Percentiles rank a stretch among this genome's conserved stretches.
Evolutionary conservation across 2,113 vertebrate genomes (phyloP).

Genomic region (Clinocottus analis): DNA sequence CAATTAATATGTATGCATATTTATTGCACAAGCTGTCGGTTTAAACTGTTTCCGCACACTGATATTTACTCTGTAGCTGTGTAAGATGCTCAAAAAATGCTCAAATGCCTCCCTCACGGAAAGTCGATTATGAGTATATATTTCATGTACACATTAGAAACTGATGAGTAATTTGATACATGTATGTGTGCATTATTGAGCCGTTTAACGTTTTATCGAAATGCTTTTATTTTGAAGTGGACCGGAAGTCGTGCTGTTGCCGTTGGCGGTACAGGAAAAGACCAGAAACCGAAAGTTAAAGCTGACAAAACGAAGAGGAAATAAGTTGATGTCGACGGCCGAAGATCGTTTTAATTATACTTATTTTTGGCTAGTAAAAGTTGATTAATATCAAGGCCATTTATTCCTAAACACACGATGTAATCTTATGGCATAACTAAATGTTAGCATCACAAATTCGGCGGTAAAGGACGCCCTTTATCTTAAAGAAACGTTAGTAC

Average conservation of each 20-base stretch:
- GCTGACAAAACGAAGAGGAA: not conserved
- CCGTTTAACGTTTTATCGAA: not conserved
- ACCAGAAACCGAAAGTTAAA: constrained; percentile 6
- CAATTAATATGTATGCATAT: too few relatives aligned
- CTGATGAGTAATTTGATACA: not conserved
- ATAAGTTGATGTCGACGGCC: not conserved
- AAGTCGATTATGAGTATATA: not conserved
- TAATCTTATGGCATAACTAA: not conserved
- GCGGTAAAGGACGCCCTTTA: not conserved
- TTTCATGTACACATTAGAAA: not conserved
- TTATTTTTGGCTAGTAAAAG: not conserved
- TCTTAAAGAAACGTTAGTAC: not conserved
- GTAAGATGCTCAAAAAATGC: too few relatives aligned
- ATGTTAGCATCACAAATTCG: not conserved
- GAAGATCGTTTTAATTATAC: not conserved
- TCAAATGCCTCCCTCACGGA: too few relatives aligned
- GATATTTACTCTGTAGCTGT: too few relatives aligned
- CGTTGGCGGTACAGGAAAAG: not conserved
- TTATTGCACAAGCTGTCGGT: too few relatives aligned
- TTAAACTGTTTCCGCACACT: too few relatives aligned
- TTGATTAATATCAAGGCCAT: accelerated
- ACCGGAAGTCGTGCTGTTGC: not conserved
- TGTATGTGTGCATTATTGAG: too few relatives aligned
- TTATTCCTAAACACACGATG: not conserved
- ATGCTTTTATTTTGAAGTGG: constrained; percentile 32